Evolutionary conservation across 2,797 vertebrate genomes (phyloP), one percentile per base, ranked within the genome.

Genomic region (Eptatretus atami): DNA sequence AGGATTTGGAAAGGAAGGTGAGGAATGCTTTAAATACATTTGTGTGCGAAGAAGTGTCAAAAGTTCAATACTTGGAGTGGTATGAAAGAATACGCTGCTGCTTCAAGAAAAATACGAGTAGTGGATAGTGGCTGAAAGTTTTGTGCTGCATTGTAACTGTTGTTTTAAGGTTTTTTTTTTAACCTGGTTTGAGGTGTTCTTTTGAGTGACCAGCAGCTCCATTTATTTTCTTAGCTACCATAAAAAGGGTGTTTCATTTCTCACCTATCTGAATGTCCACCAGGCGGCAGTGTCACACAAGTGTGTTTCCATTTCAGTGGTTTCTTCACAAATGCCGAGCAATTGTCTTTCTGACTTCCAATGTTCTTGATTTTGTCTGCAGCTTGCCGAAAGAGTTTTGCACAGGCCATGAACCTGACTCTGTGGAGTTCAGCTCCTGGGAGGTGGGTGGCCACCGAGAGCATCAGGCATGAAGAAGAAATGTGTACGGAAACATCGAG

Each of bases 381-480:
- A 98, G 92, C 82, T 98, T 72, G 83, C 81, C 72, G 84, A 93
- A 78, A 82, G 76, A 25, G 87, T 98, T 87, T 76, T 98, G 92
- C 73, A 93, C 86, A 53, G 92, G 92, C 67, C 92, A 98, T 53
- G 92, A 98, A 74, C 92, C 92, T 10, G 92, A 98, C 73, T 98
- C 92, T 65, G 82, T 94, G 81, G 92, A 96, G 74, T 98, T 98
- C 76, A 98, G 92, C 71, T 88, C 25, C 74, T 98, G 63, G 92
- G 90, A 66, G 92, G 69, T 98, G 92, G 92, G 84, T 96, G 66
- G 84, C 90, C 68, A 96, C 92, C 64, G n/a, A 80, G 92, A 69
- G 92, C 90, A 25, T 98, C 92, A 4, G 92, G 92, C 76, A 98
- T 98, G 92, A 98, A 96, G 78, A 96, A 98, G 74, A 98, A n/a